These are phyloP conservation scores for Epinotia bilunana DNA, from an alignment of 2,888 invertebrate genomes.

Conservation along the genomic window DNA sequence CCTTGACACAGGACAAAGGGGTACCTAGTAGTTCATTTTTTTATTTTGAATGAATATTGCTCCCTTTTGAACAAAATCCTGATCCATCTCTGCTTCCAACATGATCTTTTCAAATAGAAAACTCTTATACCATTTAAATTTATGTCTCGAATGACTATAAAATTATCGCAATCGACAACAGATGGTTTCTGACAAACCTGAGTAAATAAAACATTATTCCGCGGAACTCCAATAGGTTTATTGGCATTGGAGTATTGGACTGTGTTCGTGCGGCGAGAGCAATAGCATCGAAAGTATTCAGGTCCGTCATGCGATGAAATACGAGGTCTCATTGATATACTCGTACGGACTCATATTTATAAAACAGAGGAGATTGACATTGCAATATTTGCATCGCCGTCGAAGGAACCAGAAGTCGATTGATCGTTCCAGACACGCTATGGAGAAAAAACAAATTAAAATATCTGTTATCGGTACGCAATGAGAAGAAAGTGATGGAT, in stretches of 20 bases:
- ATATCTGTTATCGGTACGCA: too few relatives aligned
- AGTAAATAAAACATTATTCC: constrained; percentile 18
- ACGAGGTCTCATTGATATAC: constrained; percentile 15
- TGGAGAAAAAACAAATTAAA: too few relatives aligned
- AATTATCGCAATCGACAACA: background rate
- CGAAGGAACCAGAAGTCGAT: background rate
- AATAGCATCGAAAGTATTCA: constrained; percentile 38
- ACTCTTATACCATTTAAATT: background rate
- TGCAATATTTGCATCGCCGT: background rate
- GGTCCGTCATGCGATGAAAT: constrained; percentile 38
- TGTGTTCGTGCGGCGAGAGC: constrained; percentile 35
- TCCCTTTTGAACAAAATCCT: too few relatives aligned
- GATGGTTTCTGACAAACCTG: background rate
- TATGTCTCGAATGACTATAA: background rate
- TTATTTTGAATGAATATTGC: too few relatives aligned
- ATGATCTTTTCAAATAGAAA: background rate
- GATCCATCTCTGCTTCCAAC: too few relatives aligned
- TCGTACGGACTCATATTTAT: constrained; percentile 10
- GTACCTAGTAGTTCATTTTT: too few relatives aligned
- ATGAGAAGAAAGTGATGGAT: too few relatives aligned
- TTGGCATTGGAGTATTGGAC: constrained; percentile 24
- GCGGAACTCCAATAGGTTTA: constrained; percentile 31
- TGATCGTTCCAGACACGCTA: too few relatives aligned
- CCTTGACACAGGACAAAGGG: too few relatives aligned
- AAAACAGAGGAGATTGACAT: constrained; percentile 3